Percentiles rank a stretch among this genome's conserved stretches.
These are phyloP conservation scores for Saturnia japonica DNA, from an alignment of 2,888 invertebrate species.

Conservation along the genomic window DNA sequence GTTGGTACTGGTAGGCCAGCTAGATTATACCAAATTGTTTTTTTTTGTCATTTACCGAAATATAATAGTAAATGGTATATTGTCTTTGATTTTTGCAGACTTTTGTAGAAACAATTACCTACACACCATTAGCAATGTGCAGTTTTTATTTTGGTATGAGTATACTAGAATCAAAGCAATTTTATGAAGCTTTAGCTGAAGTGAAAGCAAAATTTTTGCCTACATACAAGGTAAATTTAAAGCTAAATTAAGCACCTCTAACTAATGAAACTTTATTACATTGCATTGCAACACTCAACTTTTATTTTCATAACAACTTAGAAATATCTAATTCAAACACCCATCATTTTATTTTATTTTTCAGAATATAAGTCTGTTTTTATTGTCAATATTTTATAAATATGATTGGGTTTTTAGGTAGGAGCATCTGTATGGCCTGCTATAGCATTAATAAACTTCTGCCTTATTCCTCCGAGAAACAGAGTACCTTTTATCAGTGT, in stretches of 20 bases:
- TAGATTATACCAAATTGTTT: neutral
- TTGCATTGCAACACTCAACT: neutral
- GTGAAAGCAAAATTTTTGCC: constrained; percentile 87
- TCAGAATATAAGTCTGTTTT: neutral
- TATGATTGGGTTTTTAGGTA: constrained; percentile 74
- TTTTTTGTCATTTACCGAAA: neutral
- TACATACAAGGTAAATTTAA: constrained; percentile 84
- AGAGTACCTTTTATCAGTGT: constrained; percentile 89
- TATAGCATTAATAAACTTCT: constrained; percentile 88
- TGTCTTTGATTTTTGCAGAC: constrained; percentile 77
- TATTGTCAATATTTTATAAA: neutral
- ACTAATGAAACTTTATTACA: neutral
- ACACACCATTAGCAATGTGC: constrained; percentile 88
- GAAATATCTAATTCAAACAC: neutral
- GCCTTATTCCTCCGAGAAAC: constrained; percentile 87
- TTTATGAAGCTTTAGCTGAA: constrained; percentile 85
- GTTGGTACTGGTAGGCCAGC: too few species aligned
- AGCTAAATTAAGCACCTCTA: neutral
- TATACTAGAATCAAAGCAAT: constrained; percentile 85
- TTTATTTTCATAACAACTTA: neutral
- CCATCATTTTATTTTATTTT: neutral
- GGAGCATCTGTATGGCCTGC: constrained; percentile 88
- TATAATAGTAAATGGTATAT: neutral
- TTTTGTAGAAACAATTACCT: constrained; percentile 87
- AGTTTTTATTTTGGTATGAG: constrained; percentile 91